These are phyloP conservation scores for Cinara cedri DNA, from an alignment of 2,888 invertebrate species.

Conservation along the genomic window DNA sequence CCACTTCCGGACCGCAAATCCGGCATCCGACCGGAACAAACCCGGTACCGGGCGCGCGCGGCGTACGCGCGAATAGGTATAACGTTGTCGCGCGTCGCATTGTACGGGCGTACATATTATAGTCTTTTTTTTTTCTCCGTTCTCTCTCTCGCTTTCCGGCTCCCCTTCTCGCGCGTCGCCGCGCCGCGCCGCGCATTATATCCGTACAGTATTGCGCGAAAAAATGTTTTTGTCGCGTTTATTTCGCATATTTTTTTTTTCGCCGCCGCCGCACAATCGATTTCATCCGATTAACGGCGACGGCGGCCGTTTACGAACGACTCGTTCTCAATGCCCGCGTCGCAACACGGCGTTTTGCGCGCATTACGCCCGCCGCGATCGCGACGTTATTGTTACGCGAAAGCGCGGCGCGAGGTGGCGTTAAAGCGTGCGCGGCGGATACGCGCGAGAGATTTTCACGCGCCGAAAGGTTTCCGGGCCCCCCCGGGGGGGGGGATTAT, in stretches of 20 bases:
- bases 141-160: no score
- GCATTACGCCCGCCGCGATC: no score
- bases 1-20: slow-evolving; percentile 31
- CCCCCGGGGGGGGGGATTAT: no score
- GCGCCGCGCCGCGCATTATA: not conserved
- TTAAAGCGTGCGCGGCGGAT: not conserved
- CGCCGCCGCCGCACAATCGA: not conserved
- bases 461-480: no score
- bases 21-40: slow-evolving; percentile 52
- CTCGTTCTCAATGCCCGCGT: slow-evolving; percentile 17
- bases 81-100: not conserved
- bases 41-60: not conserved
- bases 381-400: not conserved
- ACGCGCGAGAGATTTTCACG: no score
- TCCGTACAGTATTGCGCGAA: no score
- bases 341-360: not conserved
- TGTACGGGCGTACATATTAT: not conserved
- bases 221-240: no score
- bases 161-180: no score
- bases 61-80: not conserved
- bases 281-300: slow-evolving; percentile 32
- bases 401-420: not conserved
- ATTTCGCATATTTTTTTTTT: not conserved
- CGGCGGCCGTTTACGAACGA: slow-evolving; percentile 23
- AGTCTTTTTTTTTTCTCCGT: no score